These are phyloP conservation scores for Saguinus midas DNA, from an alignment of 2,113 vertebrate species.

Conservation along the genomic window DNA sequence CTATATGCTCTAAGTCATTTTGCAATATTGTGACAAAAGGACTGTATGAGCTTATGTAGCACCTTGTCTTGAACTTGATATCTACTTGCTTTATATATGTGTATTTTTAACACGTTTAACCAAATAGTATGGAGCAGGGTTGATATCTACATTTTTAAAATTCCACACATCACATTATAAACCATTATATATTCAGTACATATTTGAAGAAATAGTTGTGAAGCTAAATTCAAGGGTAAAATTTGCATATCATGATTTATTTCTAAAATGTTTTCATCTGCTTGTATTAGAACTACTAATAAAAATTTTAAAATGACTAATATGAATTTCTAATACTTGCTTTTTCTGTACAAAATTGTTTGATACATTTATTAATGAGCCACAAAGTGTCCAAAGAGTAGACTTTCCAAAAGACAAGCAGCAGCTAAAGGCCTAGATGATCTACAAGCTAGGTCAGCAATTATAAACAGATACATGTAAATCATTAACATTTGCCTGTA, in stretches of 20 bases:
- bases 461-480: neutral
- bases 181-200: neutral
- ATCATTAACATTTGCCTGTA: neutral
- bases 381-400: neutral
- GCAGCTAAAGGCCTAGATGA: neutral
- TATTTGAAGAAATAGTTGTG: neutral
- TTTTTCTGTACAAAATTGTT: neutral
- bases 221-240: neutral
- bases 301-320: neutral
- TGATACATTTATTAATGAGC: neutral
- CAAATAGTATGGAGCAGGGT: neutral
- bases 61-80: neutral
- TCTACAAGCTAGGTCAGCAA: neutral
- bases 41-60: neutral
- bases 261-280: slow-evolving; percentile 14
- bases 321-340: neutral
- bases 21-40: neutral
- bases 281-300: neutral
- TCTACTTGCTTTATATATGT: neutral
- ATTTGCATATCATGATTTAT: neutral
- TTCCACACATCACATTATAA: neutral
- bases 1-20: neutral
- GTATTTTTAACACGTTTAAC: neutral
- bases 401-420: neutral
- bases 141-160: neutral